phyloP scores from a whole-genome alignment of 2,113 vertebrate species.

The Xiphorhynchus elegans region DNA sequence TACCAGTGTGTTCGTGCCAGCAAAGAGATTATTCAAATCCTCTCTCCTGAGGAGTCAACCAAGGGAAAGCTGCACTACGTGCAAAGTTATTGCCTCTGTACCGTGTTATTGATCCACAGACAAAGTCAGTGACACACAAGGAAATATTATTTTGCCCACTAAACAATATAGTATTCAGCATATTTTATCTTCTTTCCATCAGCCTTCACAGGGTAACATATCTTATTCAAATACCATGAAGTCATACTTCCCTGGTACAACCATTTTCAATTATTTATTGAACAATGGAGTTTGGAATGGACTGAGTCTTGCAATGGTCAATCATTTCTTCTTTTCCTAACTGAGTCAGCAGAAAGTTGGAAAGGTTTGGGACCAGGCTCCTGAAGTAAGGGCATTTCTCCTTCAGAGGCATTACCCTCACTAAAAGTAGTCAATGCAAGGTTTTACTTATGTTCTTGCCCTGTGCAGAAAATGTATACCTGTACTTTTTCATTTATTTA shows the following conservation, averaged over 20 bases:
- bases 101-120: not conserved
- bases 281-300: not conserved
- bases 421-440: not conserved
- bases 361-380: too few species aligned
- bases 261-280: slow-evolving; percentile 46
- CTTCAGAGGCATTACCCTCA: too few species aligned
- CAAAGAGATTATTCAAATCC: slow-evolving; percentile 7
- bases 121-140: slow-evolving; percentile 19
- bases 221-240: slow-evolving; percentile 46
- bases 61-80: not conserved
- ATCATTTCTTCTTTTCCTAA: not conserved
- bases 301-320: not conserved
- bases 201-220: not conserved
- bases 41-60: not conserved
- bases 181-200: slow-evolving; percentile 51
- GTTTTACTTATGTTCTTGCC: not conserved
- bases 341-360: not conserved
- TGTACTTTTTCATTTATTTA: not conserved
- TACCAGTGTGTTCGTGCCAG: not conserved
- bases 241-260: slow-evolving; percentile 42
- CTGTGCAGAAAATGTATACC: not conserved
- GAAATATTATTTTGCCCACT: slow-evolving; percentile 26
- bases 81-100: not conserved
- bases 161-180: slow-evolving; percentile 26
- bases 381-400: too few species aligned